These are phyloP conservation scores for Dermatemys mawii DNA, from an alignment of 2,113 vertebrate genomes.

Conservation along the genomic window DNA sequence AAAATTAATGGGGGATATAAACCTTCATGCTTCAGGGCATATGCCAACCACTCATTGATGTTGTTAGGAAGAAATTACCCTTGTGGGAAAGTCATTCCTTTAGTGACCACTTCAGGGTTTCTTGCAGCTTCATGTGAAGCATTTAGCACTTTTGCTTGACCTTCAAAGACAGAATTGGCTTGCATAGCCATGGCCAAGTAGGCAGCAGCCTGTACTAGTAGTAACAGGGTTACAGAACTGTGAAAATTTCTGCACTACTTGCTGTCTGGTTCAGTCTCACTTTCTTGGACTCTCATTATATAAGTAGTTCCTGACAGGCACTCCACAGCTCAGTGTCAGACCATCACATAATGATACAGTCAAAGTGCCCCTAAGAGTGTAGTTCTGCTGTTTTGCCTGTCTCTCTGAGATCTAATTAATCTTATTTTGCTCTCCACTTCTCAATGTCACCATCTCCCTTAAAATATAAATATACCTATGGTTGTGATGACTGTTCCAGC, in stretches of 20 bases:
- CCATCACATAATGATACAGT: not conserved
- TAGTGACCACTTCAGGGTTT: not conserved
- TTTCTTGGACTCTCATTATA: not conserved
- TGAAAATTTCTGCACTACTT: not conserved
- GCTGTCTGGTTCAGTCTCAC: not conserved
- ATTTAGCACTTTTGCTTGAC: not conserved
- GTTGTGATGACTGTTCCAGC: constrained; percentile 98
- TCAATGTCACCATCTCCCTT: not conserved
- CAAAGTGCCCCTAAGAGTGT: not conserved
- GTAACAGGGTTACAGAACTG: not conserved
- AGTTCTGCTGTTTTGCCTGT: not conserved
- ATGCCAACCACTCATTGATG: not conserved
- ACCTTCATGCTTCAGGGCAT: not conserved
- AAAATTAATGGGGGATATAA: not conserved
- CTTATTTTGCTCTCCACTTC: not conserved
- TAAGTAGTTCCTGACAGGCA: not conserved
- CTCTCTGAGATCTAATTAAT: not conserved
- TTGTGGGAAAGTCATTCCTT: not conserved
- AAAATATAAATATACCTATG: constrained; percentile 84
- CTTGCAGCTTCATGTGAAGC: not conserved
- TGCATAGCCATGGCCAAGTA: not conserved
- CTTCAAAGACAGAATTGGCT: not conserved
- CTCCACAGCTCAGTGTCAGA: not conserved
- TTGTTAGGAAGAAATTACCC: not conserved
- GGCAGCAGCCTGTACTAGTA: not conserved